phyloP scores from a whole-genome alignment of 37 sponge, comb jelly and placozoan genomes.

The Halisarca cf. caerulea region DNA sequence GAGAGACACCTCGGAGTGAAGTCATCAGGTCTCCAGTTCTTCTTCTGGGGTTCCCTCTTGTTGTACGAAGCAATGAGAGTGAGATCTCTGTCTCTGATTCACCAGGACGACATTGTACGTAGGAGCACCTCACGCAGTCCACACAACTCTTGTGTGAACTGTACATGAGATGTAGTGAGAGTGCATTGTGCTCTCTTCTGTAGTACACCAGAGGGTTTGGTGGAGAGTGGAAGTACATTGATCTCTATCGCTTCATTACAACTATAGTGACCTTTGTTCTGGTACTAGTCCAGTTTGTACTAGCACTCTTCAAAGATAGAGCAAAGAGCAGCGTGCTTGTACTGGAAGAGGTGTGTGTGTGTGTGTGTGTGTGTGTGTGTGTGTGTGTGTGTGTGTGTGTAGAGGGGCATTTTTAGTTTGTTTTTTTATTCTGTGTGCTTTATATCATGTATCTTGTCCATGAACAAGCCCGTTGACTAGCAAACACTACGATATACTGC shows the following conservation, averaged over 20 bases:
- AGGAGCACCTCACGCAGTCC: too few species aligned
- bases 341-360: conserved; percentile 21
- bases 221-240: conserved; percentile 4
- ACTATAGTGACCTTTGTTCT: conserved; percentile 28
- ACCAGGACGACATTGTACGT: conserved; percentile 41
- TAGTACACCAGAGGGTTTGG: conserved; percentile 17
- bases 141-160: background rate
- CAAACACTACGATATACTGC: too few species aligned
- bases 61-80: conserved; percentile 43
- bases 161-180: background rate
- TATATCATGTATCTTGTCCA: too few species aligned
- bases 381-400: too few species aligned
- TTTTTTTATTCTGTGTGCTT: too few species aligned
- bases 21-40: conserved; percentile 53
- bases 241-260: conserved; percentile 53
- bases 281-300: conserved; percentile 59
- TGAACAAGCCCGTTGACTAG: too few species aligned
- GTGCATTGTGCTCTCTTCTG: background rate
- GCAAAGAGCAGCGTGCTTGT: background rate
- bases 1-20: conserved; percentile 52
- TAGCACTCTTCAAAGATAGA: conserved; percentile 64
- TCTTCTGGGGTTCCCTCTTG: conserved; percentile 64
- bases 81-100: conserved; percentile 39
- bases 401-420: too few species aligned
- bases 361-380: conserved; percentile 25